Base-by-base conservation (phyloP, 1,140 invertebrate genomes). In the Oppia nitens region DNA sequence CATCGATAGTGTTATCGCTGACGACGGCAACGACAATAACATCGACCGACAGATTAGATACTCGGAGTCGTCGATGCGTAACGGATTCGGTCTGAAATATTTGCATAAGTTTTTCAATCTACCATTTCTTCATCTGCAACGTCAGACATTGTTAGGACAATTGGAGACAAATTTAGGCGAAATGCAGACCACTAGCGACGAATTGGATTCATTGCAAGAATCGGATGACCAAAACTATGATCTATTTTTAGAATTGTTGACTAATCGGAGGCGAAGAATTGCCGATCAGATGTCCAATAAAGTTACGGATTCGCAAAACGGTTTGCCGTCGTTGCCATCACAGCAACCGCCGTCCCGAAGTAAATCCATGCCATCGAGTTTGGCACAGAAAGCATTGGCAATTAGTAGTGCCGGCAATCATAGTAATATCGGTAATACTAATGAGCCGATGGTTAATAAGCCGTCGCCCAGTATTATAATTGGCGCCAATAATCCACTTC, bases 81-180 rank as follows among this genome's bases (percentile, higher is more conserved):
- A 95, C 76, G 89, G 90, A 11, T 96, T 94, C 77, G 93, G 93
- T 27, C 72, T 97, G 50, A 87, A 47, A 2, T 57, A 49, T 52
- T 73, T 98, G 29, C 89, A 98, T 73, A 92, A 91, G 74, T 97
- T 96, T 72, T 87, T 97, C 66, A 96, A 94, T 75, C 75, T 97
- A 62, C 93, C 93, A 58, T 98, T 95, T 68, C 76, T 97, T 32
- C 83, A 89, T 68, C 72, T 97, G 20, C 92, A 97, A 76, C 78
- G 82, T 64, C 85, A 87, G 66, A 88, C 87, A 12, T 71, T 97
- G 23, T 67, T 93, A 47, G 80, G 83, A 63, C 91, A 95, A 70
- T 70, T 98, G 25, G 84, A 91, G 68, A 82, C 84, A 14, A 98
- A 97, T 71, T 77, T 80, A 62, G 76, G 79, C 45, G 93, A 97